Base-by-base conservation (phyloP, 2,113 vertebrate genomes). In the Meleagris gallopavo region DNA sequence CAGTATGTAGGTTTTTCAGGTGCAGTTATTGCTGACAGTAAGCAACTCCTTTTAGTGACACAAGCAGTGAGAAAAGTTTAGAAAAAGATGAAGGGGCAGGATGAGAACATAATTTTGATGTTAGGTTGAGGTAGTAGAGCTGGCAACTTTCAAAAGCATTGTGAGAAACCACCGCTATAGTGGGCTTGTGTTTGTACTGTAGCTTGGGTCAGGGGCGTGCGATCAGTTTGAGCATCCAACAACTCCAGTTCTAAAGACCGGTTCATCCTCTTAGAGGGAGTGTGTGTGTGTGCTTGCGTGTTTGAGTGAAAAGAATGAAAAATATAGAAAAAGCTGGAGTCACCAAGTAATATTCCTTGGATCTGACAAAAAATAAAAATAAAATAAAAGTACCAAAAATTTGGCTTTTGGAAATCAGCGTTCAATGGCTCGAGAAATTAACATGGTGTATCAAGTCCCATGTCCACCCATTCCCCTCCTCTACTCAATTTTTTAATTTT, bases 381-480 rank as follows among this genome's bases (percentile, higher is more conserved):
- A n/a, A n/a, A n/a, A n/a, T n/a, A n/a, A 84, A 71, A 29, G 11
- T 50, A 64, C 9, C n/a, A 65, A 38, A 38, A 10, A 6, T 5
- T 67, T 69, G 43, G 32, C 29, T 88, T 83, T 58, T 70, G 36
- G n/a, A 58, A 88, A 70, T 45, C 24, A 64, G 4, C 12, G 19
- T 81, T 76, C 29, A 27, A n/a, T 69, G 40, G 48, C 45, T 73
- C 36, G 34, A 65, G 62, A 61, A 76, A 11, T 52, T 76, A 61
- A 65, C 0, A 0, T 24, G 2, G 13, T 24, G 11, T 18, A 19
- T 58, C 30, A 32, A 32, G 3, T 67, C 16, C 43, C 17, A 15
- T 6, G 18, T 38, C 12, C 46, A 29, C 25, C 11, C 12, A 4
- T 27, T 50, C 9, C 13, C 2, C 5, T 55, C n/a, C 27, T 70